phyloP scores from a whole-genome alignment of 1,140 invertebrate genomes.

The Sarcophaga bullata region DNA sequence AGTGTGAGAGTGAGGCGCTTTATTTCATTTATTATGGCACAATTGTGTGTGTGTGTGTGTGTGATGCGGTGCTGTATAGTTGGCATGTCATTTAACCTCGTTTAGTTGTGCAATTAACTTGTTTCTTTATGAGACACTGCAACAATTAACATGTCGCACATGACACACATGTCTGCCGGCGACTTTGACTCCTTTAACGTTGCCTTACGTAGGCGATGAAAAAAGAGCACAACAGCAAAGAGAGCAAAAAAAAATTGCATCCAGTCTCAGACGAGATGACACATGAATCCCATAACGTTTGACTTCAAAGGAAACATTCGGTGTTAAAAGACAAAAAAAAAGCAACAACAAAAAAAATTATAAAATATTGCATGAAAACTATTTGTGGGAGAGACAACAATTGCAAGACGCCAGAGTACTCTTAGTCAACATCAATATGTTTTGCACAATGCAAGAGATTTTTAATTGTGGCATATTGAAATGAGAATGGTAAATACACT shows the following conservation, averaged over 20 bases:
- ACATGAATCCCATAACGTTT: background rate
- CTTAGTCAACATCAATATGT: background rate
- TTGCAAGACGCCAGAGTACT: background rate
- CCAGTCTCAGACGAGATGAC: constrained; percentile 3
- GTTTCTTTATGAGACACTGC: constrained; percentile 63
- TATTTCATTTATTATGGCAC: too few species aligned
- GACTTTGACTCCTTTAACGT: background rate
- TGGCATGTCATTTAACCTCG: constrained; percentile 29
- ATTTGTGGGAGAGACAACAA: background rate
- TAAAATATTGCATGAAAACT: background rate
- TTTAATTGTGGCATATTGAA: too few species aligned
- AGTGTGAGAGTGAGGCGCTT: too few species aligned
- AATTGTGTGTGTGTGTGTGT: too few species aligned
- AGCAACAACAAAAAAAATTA: too few species aligned
- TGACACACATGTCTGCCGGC: background rate
- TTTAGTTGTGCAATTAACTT: constrained; percentile 60
- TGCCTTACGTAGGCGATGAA: background rate
- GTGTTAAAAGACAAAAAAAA: background rate
- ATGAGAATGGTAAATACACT: too few species aligned
- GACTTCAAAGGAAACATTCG: constrained; percentile 15
- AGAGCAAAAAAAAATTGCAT: too few species aligned
- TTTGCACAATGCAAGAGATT: background rate
- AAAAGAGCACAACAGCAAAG: background rate
- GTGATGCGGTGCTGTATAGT: background rate
- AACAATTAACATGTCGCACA: constrained; percentile 65